Evolutionary conservation across 2,113 vertebrate genomes (phyloP), one percentile per base, ranked within the genome.

Genomic region (Spea bombifrons): DNA sequence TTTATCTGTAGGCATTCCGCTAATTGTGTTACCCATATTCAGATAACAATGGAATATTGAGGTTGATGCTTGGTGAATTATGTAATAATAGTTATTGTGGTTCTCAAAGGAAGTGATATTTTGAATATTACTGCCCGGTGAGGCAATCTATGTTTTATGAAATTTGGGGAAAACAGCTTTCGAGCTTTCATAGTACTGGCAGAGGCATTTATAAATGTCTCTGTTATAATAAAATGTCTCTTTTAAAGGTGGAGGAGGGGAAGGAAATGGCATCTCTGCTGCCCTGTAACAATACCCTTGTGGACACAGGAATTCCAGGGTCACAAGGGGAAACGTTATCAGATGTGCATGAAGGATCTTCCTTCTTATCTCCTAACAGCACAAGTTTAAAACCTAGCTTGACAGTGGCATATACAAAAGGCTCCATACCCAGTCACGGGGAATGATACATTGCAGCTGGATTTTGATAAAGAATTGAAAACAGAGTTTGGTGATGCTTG

Each of bases 331-430:
- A 80, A 66, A 16, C 49, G 77, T 73, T 73, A 80, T 80, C 70
- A 80, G 70, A 80, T 80, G 77, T 43, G 61, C 76, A 73, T 66
- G 71, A 73, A 80, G 77, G 65, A 80, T 72, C 68, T 47, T 69
- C 69, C 44, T 70, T 66, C 77, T 80, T 80, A 80, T 80, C 71
- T 80, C n/a, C 63, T 59, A 73, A 59, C 67, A 50, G 76, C 57
- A 50, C 67, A 48, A 13, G 43, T 73, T 73, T 73, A 73, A 73
- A 73, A 17, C 52, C 12, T 7, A 55, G 70, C 9, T 12, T 71
- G 61, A 80, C 63, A 46, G 43, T 59, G 48, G 53, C 77, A 73
- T 55, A 57, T 73, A 66, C 68, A 72, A 8, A 64, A 30, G 44
- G 49, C 17, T 59, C 50, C 45, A 66, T 80, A 16, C 67, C 50